These are phyloP conservation scores for Calcarius lapponicus DNA, from an alignment of 2,797 vertebrate species.

Conservation along the genomic window DNA sequence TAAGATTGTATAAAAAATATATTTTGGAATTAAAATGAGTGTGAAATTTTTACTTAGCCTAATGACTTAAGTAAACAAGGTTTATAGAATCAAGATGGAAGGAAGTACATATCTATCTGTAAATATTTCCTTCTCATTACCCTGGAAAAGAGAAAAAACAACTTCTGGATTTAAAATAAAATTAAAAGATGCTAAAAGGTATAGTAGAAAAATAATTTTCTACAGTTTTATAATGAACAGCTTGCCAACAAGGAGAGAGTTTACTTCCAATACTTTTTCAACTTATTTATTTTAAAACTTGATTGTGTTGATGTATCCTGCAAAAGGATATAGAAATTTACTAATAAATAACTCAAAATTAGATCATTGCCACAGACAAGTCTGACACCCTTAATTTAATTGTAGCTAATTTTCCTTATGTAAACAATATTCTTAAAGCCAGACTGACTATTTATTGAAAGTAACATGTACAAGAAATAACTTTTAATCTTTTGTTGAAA, in stretches of 20 bases:
- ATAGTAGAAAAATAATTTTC: neutral
- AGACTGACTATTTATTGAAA: neutral
- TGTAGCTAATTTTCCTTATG: neutral
- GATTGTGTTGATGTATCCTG: neutral
- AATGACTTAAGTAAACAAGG: neutral
- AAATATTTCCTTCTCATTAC: neutral
- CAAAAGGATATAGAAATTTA: neutral
- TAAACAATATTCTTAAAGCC: neutral
- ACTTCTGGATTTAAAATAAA: neutral
- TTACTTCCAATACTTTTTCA: neutral
- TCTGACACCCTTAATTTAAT: neutral
- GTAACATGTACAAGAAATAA: neutral
- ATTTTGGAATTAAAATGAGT: neutral
- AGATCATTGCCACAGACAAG: neutral
- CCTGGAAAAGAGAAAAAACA: neutral
- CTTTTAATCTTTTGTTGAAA: neutral
- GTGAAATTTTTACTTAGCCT: neutral
- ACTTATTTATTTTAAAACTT: neutral
- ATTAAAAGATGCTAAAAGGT: neutral
- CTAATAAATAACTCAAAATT: neutral
- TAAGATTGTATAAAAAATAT: neutral
- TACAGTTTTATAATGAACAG: neutral
- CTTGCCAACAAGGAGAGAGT: neutral
- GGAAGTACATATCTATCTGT: accelerated
- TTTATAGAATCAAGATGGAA: neutral